A percentile compares a stretch with the other conserved stretches of the same genome.
phyloP scores from a whole-genome alignment of 2,797 vertebrate genomes.

The Propithecus deckenii region DNA sequence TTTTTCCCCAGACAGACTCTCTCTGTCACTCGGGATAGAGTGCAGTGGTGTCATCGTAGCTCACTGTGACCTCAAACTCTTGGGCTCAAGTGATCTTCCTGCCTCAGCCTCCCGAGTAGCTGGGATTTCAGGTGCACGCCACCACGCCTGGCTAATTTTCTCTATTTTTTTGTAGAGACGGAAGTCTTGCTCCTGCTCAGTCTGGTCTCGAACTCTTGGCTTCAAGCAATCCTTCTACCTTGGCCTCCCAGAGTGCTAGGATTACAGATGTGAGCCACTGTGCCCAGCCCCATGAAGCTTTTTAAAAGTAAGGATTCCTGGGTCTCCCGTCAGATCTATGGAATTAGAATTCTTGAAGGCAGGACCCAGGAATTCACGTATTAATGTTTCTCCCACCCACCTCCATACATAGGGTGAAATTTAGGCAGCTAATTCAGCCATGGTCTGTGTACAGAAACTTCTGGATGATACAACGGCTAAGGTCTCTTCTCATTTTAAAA shows the following conservation, averaged over 20 bases:
- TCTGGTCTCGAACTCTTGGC: background rate
- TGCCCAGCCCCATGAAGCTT: background rate
- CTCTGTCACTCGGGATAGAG: background rate
- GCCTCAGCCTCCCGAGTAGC: background rate
- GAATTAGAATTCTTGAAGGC: background rate
- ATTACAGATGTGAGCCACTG: background rate
- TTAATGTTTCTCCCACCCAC: no score
- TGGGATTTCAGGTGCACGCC: rapidly evolving
- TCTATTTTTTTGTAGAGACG: background rate
- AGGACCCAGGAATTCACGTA: background rate
- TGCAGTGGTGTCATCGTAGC: background rate
- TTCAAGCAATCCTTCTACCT: background rate
- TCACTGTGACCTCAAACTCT: background rate
- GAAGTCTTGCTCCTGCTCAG: background rate
- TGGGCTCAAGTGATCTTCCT: background rate
- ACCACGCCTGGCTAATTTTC: background rate
- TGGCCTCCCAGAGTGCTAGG: background rate
- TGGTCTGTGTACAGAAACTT: background rate
- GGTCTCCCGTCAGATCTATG: background rate
- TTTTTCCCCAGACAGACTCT: background rate
- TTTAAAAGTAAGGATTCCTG: background rate
- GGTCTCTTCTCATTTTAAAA: background rate
- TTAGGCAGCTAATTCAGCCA: background rate
- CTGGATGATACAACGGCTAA: background rate
- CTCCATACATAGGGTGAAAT: background rate